phyloP scores from a whole-genome alignment of 1,140 invertebrate genomes.

The Asbolus verrucosus region DNA sequence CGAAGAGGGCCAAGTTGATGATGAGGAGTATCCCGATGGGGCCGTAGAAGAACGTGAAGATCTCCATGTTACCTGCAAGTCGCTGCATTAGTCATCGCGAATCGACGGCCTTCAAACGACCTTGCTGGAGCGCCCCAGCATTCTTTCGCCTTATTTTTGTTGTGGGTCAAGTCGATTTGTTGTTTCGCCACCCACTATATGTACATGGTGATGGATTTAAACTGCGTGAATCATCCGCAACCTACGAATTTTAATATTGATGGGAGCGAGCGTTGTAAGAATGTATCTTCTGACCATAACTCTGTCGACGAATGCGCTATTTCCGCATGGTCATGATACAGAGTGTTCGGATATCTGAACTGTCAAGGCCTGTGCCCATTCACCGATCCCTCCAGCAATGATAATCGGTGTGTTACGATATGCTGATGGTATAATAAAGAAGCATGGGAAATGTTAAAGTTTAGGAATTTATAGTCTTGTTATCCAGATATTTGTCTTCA shows the following conservation, averaged over 20 bases:
- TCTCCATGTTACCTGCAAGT: conserved; percentile 78
- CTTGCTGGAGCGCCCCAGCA: neutral
- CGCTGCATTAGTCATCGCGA: no score
- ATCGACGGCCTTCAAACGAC: conserved; percentile 32
- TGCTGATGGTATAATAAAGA: conserved; percentile 20
- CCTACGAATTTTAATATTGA: conserved; percentile 20
- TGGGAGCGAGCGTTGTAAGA: no score
- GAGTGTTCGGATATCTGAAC: no score
- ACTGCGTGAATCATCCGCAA: conserved; percentile 12
- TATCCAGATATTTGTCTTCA: no score
- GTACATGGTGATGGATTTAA: conserved; percentile 3
- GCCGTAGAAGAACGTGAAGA: conserved; percentile 85
- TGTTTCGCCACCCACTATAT: neutral
- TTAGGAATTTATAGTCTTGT: conserved; percentile 11
- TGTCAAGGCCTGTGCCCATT: no score
- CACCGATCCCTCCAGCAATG: no score
- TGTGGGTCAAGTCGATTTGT: no score
- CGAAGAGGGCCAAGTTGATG: conserved; percentile 82
- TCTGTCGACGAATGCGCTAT: no score
- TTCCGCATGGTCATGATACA: no score
- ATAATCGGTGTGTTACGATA: conserved; percentile 13
- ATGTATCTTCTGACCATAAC: no score
- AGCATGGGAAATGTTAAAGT: conserved; percentile 4
- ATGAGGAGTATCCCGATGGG: conserved; percentile 82
- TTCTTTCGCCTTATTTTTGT: neutral